Evolutionary conservation across 2,888 invertebrate species (phyloP).

Genomic region (Melanargia galathea): DNA sequence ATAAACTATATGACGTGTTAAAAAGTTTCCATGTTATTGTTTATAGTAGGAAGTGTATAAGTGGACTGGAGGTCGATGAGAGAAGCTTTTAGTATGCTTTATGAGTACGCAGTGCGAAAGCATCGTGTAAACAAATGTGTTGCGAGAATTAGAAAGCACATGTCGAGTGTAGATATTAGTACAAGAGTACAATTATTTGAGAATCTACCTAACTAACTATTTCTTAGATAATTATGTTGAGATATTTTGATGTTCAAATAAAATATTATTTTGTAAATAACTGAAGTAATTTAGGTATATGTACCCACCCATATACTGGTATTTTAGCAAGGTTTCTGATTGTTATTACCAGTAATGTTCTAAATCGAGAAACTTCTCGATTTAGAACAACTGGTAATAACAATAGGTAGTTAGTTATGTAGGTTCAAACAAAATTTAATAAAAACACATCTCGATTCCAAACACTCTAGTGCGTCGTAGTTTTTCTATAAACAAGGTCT

Average conservation of each 20-base stretch:
- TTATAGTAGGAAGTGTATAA: conserved; percentile 70
- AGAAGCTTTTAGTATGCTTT: conserved; percentile 63
- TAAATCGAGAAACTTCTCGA: too few species aligned
- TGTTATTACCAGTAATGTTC: too few species aligned
- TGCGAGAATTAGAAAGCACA: conserved; percentile 19
- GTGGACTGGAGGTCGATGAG: conserved; percentile 60
- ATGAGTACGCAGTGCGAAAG: conserved; percentile 31
- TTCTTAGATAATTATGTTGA: neutral
- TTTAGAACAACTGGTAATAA: too few species aligned
- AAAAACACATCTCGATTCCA: neutral
- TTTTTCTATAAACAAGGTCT: conserved; percentile 48
- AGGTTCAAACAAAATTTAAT: too few species aligned
- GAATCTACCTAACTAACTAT: too few species aligned
- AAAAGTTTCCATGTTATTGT: conserved; percentile 79
- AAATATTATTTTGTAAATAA: neutral
- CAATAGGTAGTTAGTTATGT: too few species aligned
- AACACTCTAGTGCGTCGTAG: conserved; percentile 21
- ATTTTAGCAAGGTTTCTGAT: too few species aligned
- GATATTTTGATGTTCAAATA: neutral
- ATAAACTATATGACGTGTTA: conserved; percentile 68
- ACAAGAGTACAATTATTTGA: neutral
- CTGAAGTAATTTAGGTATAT: neutral
- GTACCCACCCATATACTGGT: too few species aligned
- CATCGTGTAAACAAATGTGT: conserved; percentile 30
- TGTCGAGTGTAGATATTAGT: too few species aligned